These are phyloP conservation scores for Camponotus vicinus DNA, from an alignment of 1,140 invertebrate genomes.

Conservation along the genomic window DNA sequence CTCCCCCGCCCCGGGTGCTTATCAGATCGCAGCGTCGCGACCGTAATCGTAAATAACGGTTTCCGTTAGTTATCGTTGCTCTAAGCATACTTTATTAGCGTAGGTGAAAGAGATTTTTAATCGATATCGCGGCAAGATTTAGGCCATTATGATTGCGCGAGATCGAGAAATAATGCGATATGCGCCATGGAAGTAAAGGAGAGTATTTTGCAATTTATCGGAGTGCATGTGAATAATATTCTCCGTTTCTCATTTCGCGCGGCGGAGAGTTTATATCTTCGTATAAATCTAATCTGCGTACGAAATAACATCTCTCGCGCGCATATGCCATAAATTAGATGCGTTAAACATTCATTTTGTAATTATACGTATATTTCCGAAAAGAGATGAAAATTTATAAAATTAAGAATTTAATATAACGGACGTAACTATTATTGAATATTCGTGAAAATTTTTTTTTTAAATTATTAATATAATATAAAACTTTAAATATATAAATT, in stretches of 20 bases:
- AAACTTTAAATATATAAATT: no score
- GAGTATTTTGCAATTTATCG: neutral
- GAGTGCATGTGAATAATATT: neutral
- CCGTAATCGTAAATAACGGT: constrained; percentile 44
- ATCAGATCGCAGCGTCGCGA: constrained; percentile 28
- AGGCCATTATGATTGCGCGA: neutral
- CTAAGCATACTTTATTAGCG: neutral
- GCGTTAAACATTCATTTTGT: neutral
- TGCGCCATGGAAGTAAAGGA: neutral
- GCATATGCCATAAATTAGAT: neutral
- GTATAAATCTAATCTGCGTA: neutral
- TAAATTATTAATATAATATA: no score
- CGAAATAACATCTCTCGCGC: neutral
- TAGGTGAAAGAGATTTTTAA: constrained; percentile 11
- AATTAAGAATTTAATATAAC: neutral
- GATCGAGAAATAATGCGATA: neutral
- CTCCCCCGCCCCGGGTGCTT: neutral
- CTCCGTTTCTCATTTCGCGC: neutral
- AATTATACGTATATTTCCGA: neutral
- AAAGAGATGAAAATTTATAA: neutral
- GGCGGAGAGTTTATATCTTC: neutral
- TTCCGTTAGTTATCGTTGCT: constrained; percentile 33
- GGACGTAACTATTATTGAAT: neutral
- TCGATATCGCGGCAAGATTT: constrained; percentile 12
- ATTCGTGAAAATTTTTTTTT: neutral